phyloP scores from a whole-genome alignment of 1,140 invertebrate species.

The Neuroterus valhalla region DNA sequence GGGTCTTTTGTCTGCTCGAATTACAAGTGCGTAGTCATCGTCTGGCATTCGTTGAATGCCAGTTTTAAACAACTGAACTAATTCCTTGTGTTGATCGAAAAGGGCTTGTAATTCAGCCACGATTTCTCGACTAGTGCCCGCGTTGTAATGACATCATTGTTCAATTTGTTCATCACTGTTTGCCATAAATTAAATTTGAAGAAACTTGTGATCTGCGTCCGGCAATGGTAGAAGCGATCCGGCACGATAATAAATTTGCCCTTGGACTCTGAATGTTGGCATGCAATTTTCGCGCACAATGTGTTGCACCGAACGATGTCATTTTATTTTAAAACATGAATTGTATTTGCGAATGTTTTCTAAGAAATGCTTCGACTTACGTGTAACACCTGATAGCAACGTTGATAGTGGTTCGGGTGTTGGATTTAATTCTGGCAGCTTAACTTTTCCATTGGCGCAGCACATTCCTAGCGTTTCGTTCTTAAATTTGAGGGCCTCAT shows the following conservation, averaged over 20 bases:
- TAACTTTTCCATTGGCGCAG: slow-evolving; percentile 47
- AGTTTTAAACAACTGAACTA: slow-evolving; percentile 67
- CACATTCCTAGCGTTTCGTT: slow-evolving; percentile 50
- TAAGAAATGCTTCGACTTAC: slow-evolving; percentile 51
- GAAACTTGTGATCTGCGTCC: slow-evolving; percentile 53
- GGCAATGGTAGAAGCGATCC: slow-evolving; percentile 50
- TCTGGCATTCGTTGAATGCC: slow-evolving; percentile 63
- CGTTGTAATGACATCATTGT: slow-evolving; percentile 58
- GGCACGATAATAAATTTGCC: slow-evolving; percentile 63
- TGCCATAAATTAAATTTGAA: slow-evolving; percentile 69
- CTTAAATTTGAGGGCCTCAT: slow-evolving; percentile 38
- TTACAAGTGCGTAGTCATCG: slow-evolving; percentile 66
- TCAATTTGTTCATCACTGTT: slow-evolving; percentile 66
- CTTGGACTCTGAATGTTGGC: slow-evolving; percentile 58
- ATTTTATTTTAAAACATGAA: slow-evolving; percentile 68
- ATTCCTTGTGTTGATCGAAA: slow-evolving; percentile 67
- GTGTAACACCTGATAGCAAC: neutral
- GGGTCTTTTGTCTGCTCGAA: slow-evolving; percentile 66
- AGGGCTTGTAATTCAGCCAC: slow-evolving; percentile 60
- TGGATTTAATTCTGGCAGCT: neutral
- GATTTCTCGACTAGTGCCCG: slow-evolving; percentile 59
- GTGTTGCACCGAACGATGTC: slow-evolving; percentile 68
- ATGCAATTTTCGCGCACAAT: slow-evolving; percentile 47
- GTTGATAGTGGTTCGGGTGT: neutral
- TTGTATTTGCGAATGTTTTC: slow-evolving; percentile 67